Evolutionary conservation across 2,888 invertebrate genomes (phyloP).

Genomic region (Scaptomyza polygonia): DNA sequence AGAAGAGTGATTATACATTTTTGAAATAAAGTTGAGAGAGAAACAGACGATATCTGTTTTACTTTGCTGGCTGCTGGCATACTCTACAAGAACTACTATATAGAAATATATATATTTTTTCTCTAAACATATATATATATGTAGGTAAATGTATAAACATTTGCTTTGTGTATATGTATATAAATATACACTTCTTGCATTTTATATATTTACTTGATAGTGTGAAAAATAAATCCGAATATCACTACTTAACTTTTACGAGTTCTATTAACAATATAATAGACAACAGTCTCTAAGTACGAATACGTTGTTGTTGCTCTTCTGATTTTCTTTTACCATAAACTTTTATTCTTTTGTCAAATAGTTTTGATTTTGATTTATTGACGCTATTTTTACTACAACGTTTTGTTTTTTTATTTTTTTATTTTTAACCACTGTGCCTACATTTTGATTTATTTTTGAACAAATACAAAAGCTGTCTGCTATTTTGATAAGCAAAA

Average conservation of each 20-base stretch:
- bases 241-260: slow-evolving; percentile 77
- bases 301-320: slow-evolving; percentile 75
- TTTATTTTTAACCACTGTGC: neutral
- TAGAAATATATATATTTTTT: slow-evolving; percentile 46
- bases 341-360: slow-evolving; percentile 1
- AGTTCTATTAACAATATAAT: slow-evolving; percentile 76
- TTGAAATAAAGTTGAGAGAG: slow-evolving; percentile 37
- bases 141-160: slow-evolving; percentile 6
- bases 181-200: slow-evolving; percentile 42
- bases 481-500: neutral
- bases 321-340: slow-evolving; percentile 15
- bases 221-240: slow-evolving; percentile 78
- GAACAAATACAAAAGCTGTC: neutral
- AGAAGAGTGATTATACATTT: slow-evolving; percentile 53
- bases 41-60: slow-evolving; percentile 42
- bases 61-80: slow-evolving; percentile 51
- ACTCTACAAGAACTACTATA: slow-evolving; percentile 47
- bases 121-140: slow-evolving; percentile 21
- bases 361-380: slow-evolving; percentile 11
- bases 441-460: neutral
- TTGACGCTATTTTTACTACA: neutral
- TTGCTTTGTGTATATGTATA: slow-evolving; percentile 16
- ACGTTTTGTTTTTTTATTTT: no score
- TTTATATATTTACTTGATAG: slow-evolving; percentile 44
- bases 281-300: slow-evolving; percentile 81